Conservation (phyloP, 2,888 invertebrate species). For the Melinaea menophilus region DNA sequence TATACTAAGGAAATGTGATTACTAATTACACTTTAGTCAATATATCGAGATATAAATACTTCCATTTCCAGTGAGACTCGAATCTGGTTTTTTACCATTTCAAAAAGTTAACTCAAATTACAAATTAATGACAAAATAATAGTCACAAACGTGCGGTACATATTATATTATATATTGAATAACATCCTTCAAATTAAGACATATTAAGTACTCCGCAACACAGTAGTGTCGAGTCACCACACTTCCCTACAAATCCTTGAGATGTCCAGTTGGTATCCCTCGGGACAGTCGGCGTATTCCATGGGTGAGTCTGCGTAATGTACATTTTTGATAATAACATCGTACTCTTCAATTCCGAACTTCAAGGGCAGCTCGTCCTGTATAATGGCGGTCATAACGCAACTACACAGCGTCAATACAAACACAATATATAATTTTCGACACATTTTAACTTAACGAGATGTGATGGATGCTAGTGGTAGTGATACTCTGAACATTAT, state of each 20-base stretch:
- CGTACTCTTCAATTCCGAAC: conserved; percentile 30
- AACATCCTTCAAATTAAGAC: too few species aligned
- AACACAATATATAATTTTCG: conserved; percentile 18
- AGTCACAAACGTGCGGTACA: too few species aligned
- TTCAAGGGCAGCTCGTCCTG: conserved; percentile 23
- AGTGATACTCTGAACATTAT: conserved; percentile 14
- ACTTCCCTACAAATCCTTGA: conserved; percentile 58
- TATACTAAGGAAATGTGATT: too few species aligned
- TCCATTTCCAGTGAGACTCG: too few species aligned
- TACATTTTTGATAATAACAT: conserved; percentile 40
- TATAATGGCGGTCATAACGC: conserved; percentile 20
- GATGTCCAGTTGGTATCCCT: conserved; percentile 47
- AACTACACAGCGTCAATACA: conserved; percentile 9
- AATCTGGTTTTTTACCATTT: too few species aligned
- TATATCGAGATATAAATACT: too few species aligned
- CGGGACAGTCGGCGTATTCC: conserved; percentile 40
- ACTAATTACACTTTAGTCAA: too few species aligned
- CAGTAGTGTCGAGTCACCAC: conserved; percentile 43
- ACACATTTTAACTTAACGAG: conserved; percentile 29
- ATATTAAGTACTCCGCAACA: background rate
- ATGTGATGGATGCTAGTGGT: conserved; percentile 25
- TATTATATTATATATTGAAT: too few species aligned
- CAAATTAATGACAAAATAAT: too few species aligned
- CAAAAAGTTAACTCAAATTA: too few species aligned
- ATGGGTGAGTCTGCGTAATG: conserved; percentile 52